Evolutionary conservation across 2,797 vertebrate genomes (phyloP), one percentile per base, ranked within the genome.

Genomic region (Fundulus diaphanus): DNA sequence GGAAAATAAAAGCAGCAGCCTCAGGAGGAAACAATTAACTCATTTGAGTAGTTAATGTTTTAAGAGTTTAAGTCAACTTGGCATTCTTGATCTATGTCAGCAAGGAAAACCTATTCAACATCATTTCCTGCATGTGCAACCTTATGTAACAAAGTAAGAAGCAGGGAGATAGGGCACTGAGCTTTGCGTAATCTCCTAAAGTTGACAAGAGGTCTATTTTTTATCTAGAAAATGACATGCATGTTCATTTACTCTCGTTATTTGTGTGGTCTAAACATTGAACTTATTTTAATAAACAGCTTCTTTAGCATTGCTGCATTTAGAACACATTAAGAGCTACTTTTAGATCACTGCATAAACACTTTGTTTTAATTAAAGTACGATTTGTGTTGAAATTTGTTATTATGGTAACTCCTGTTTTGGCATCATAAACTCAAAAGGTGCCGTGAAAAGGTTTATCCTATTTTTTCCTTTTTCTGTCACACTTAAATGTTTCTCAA

Each of bases 11-110:
- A 73, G 16, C 76, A 52, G 74, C 57, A 16, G 59, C 46, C 27
- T 63, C 15, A 66, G n/a, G 48, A 40, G n/a, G 49, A 69, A 78
- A 73, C 68, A 29, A 76, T 51, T 66, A 46, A 22, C 59, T 59
- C 16, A 22, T 11, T 29, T 31, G 20, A 31, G 40, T 27, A 46
- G 54, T 46, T 22, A 72, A 24, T 13, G 20, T 72, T 72, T 72
- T 71, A 71, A 40, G n/a, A 57, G 65, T 44, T 67, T 44, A 66
- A 24, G 18, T 22, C 69, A 54, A 15, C 12, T 54, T 13, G 24
- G 52, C 12, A n/a, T 20, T 59, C 16, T 12, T 59, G 57, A 33
- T 59, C 33, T 63, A 35, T 37, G 59, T 63, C 33, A 24, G 59
- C 8, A 27, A 56, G 52, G 24, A 56, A 56, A 56, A 27, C 24